Evolutionary conservation across 2,888 invertebrate species (phyloP).

Genomic region (Melolontha melolontha): DNA sequence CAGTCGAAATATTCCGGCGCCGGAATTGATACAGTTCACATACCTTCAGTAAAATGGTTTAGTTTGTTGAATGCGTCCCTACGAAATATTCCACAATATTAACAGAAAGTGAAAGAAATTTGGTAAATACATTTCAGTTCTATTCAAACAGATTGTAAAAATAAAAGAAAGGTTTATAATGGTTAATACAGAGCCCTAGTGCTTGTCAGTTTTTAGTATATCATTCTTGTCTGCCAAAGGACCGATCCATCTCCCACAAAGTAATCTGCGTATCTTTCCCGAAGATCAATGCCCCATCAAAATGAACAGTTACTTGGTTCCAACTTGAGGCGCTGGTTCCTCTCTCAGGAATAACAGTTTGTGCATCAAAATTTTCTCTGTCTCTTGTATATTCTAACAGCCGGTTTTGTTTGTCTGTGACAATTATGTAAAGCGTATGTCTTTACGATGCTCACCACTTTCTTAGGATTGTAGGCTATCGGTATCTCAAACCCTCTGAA

Average conservation of each 20-base stretch:
- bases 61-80: slow-evolving; percentile 46
- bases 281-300: no score
- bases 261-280: no score
- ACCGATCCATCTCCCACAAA: no score
- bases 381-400: slow-evolving; percentile 32
- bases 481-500: slow-evolving; percentile 48
- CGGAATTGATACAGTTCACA: slow-evolving; percentile 37
- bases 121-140: no score
- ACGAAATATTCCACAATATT: slow-evolving; percentile 14
- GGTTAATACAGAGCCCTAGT: no score
- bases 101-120: no score
- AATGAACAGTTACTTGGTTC: background rate
- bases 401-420: slow-evolving; percentile 41
- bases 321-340: slow-evolving; percentile 10
- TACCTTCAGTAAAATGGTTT: slow-evolving; percentile 47
- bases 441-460: slow-evolving; percentile 46
- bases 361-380: slow-evolving; percentile 37
- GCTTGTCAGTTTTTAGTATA: no score
- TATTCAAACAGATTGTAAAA: no score
- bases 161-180: no score
- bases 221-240: no score
- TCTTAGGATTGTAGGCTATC: slow-evolving; percentile 46
- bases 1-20: slow-evolving; percentile 44
- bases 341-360: slow-evolving; percentile 38
- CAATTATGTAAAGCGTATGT: slow-evolving; percentile 49